Percentiles rank a stretch among this genome's conserved stretches.
phyloP scores from a whole-genome alignment of 2,113 vertebrate species.

The Lepidothrix coronata region DNA sequence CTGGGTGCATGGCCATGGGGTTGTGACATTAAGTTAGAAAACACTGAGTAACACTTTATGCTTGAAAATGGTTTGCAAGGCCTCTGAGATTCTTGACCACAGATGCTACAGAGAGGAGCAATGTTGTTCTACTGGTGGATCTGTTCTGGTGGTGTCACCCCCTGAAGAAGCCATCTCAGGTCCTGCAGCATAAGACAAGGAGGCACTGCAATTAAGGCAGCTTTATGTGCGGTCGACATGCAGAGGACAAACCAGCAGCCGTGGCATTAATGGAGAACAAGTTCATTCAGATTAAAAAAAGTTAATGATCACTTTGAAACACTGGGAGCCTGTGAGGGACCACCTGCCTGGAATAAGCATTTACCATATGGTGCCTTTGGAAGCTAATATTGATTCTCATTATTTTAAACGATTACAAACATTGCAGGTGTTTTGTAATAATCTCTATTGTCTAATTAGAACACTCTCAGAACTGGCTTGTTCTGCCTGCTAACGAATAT shows the following conservation, averaged over 20 bases:
- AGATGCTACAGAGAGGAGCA: not conserved
- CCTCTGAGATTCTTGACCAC: not conserved
- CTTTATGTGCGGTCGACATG: not conserved
- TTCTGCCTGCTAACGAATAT: constrained; percentile 71
- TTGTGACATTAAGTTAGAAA: not conserved
- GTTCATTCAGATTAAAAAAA: constrained; percentile 65
- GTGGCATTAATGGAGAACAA: constrained; percentile 58
- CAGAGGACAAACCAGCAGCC: constrained; percentile 35
- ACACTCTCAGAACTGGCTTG: constrained; percentile 64
- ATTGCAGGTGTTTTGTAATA: constrained; percentile 81
- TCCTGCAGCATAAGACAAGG: not conserved
- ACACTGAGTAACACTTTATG: not conserved
- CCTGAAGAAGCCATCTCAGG: not conserved
- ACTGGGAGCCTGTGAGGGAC: constrained; percentile 60
- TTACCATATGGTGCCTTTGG: constrained; percentile 80
- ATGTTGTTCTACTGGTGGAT: not conserved
- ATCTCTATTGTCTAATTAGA: constrained; percentile 80
- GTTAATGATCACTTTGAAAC: constrained; percentile 68
- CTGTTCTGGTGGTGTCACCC: not conserved
- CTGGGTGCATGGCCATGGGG: accelerated
- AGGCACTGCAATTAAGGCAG: not conserved
- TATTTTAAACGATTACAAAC: constrained; percentile 79
- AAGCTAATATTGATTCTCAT: constrained; percentile 82
- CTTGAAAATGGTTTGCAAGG: not conserved
- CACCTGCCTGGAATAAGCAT: constrained; percentile 67